Base-by-base conservation (phyloP, 2,888 invertebrate genomes). In the Ptilodon capucinus region DNA sequence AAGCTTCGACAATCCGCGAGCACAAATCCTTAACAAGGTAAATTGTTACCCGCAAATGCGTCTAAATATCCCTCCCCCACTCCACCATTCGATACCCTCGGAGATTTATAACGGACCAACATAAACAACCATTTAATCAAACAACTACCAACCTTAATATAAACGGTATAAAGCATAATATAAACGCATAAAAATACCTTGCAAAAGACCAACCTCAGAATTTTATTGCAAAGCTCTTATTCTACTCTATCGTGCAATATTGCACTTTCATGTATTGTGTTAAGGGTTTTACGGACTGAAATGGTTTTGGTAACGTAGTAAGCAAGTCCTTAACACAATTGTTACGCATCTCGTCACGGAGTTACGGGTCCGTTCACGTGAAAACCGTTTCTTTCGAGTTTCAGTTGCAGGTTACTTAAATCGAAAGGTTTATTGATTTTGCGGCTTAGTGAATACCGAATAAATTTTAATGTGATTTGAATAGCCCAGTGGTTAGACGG, bases 261-360 rank as follows among this genome's bases (percentile, higher is more conserved):
- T 28, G 17, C 1, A 9, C 17, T 34, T 23, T 54, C 46, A 4
- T 0, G 0, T 0, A 0, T 13, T 0, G 0, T 0, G 0, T 17
- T 56, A 56, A 21, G 30, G 36, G 14, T 2, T 14, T 19, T 19
- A 6, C 1, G 0, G 23, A 40, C 3, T 40, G 35, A 46, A 25
- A 46, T 5, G 46, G 19, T 25, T 14, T 48, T 48, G 59, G 44
- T 16, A 21, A 14, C 36, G 44, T 36, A 43, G 53, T 54, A 53
- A 63, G 61, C 58, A 69, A 73, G 71, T 77, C 83, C 81, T 84
- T 84, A 84, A 82, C 71, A 71, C 79, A 76, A 85, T 86, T 80
- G 78, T 73, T 65, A 65, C 66, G 65, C 72, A 65, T 60, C 76
- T 75, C 76, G 74, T 86, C 86, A 84, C 68, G 47, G 54, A 60